A percentile compares a stretch with the other conserved stretches of the same genome.
These are phyloP conservation scores for Acrocephalus kingi DNA, from an alignment of 2,113 vertebrate species.

Conservation along the genomic window DNA sequence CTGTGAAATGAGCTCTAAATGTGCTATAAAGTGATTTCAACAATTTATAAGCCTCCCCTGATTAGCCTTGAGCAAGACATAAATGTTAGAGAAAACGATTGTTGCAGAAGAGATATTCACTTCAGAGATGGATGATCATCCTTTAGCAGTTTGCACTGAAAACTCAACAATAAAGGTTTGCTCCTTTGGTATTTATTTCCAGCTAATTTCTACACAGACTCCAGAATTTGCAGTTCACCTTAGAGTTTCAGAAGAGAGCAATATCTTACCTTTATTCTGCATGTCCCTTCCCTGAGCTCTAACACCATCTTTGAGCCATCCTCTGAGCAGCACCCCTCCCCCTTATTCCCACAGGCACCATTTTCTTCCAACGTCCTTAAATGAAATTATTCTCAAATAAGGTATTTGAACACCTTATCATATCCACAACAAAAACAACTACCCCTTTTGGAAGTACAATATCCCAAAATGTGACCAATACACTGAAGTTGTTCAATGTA, in stretches of 20 bases:
- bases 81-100: slow-evolving; percentile 48
- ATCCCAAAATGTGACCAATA: not conserved
- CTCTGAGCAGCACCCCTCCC: not conserved
- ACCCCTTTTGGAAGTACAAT: not conserved
- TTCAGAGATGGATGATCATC: not conserved
- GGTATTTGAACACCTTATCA: not conserved
- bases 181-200: not conserved
- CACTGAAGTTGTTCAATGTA: fast-evolving
- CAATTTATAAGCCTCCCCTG: slow-evolving; percentile 61
- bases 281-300: not conserved
- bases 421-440: not conserved
- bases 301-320: not conserved
- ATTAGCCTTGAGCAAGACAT: slow-evolving; percentile 60
- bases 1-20: slow-evolving; percentile 66
- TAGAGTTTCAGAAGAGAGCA: not conserved
- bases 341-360: not conserved
- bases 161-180: not conserved
- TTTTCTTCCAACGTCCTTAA: not conserved
- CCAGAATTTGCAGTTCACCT: not conserved
- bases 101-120: slow-evolving; percentile 16
- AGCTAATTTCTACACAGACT: not conserved
- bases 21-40: slow-evolving; percentile 68
- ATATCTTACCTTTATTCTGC: not conserved
- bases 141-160: not conserved
- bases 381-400: not conserved